Conservation (phyloP, 2,888 invertebrate species). For the Gonocerus acuteangulatus region DNA sequence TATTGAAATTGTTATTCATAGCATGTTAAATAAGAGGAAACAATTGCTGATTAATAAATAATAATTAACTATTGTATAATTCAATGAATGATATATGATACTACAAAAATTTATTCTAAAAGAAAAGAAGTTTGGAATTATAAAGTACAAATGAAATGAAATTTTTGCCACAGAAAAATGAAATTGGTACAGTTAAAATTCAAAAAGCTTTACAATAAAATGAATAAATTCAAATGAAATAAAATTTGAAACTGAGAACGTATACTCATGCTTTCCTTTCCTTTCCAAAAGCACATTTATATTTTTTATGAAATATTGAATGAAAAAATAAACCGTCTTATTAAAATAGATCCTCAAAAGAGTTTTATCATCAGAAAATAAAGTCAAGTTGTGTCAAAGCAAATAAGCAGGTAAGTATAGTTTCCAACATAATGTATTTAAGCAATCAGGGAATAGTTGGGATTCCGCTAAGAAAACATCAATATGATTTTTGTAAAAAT, state of each 20-base stretch:
- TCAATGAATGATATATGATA: not conserved
- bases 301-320: too few species aligned
- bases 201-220: not conserved
- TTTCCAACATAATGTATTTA: too few species aligned
- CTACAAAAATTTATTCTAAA: not conserved
- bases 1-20: constrained; percentile 21
- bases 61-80: not conserved
- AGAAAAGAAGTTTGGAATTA: not conserved
- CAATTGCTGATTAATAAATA: not conserved
- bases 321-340: too few species aligned
- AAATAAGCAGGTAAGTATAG: too few species aligned
- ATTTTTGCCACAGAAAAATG: not conserved
- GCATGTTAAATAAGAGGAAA: constrained; percentile 12
- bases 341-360: too few species aligned
- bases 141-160: not conserved
- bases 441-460: too few species aligned
- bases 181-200: not conserved
- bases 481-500: too few species aligned
- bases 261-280: not conserved
- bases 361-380: too few species aligned
- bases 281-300: too few species aligned
- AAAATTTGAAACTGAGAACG: not conserved
- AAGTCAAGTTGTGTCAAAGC: too few species aligned
- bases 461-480: too few species aligned
- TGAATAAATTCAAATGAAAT: not conserved